Percentiles rank a stretch among this genome's conserved stretches.
Conservation (phyloP, 2,113 vertebrate species). For the Chroicocephalus ridibundus region DNA sequence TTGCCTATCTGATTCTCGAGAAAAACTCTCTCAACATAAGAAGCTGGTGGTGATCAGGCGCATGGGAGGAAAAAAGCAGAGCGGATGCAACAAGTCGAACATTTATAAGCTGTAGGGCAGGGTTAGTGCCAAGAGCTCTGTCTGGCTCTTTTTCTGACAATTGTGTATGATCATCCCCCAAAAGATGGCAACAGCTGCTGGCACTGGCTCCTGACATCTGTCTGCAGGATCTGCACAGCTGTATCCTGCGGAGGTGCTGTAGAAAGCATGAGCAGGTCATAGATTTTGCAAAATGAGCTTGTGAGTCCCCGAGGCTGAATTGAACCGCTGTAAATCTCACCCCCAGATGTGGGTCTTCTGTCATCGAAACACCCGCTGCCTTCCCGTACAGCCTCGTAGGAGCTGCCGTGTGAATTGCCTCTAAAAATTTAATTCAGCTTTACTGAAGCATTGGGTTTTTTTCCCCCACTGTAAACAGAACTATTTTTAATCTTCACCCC, state of each 20-base stretch:
- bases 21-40: neutral
- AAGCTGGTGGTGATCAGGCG: neutral
- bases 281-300: neutral
- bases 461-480: neutral
- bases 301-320: neutral
- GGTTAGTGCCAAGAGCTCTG: neutral
- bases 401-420: neutral
- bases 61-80: neutral
- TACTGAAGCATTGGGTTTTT: neutral
- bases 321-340: neutral
- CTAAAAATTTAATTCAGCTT: neutral
- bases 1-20: neutral
- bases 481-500: neutral
- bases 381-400: fast-evolving
- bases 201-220: conserved; percentile 1
- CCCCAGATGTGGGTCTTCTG: neutral
- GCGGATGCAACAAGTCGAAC: neutral
- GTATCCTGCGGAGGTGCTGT: neutral
- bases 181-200: conserved; percentile 20
- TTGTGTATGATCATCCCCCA: neutral
- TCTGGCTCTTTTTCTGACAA: neutral
- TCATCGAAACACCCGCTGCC: neutral
- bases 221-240: neutral
- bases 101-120: neutral
- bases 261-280: neutral